phyloP scores from a whole-genome alignment of 2,888 invertebrate species.

The Escarpia spicata region DNA sequence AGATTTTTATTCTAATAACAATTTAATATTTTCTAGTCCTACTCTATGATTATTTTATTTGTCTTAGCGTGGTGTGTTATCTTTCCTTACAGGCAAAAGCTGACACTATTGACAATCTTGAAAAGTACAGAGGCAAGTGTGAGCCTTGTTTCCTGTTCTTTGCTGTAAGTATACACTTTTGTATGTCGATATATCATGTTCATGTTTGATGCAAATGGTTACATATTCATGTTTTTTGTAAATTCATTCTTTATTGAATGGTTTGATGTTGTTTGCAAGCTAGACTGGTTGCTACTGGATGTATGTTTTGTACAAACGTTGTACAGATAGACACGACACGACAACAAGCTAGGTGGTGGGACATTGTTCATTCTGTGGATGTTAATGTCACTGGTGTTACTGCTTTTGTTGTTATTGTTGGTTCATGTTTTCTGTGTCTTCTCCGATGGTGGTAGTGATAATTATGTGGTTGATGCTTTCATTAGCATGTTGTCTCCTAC shows the following conservation, averaged over 20 bases:
- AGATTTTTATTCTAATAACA: too few relatives aligned
- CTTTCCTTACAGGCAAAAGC: slow-evolving; percentile 75
- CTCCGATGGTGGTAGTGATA: too few relatives aligned
- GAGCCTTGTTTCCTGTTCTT: slow-evolving; percentile 92
- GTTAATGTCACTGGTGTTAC: too few relatives aligned
- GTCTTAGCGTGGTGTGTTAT: not conserved
- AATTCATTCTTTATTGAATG: not conserved
- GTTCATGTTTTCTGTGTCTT: too few relatives aligned
- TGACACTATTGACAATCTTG: slow-evolving; percentile 79
- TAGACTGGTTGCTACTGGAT: not conserved
- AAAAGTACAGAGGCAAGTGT: slow-evolving; percentile 82
- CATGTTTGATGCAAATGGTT: not conserved
- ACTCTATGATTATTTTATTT: not conserved
- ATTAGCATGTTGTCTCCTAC: too few relatives aligned
- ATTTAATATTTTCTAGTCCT: too few relatives aligned
- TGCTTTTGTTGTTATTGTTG: too few relatives aligned
- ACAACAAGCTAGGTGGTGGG: not conserved
- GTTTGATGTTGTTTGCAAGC: not conserved
- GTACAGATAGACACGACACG: not conserved
- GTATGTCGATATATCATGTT: not conserved
- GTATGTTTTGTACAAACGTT: not conserved
- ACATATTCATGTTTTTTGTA: not conserved
- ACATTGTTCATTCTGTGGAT: too few relatives aligned
- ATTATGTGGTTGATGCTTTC: too few relatives aligned
- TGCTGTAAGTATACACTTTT: slow-evolving; percentile 71